These are phyloP conservation scores for Tapirus terrestris DNA, from an alignment of 2,113 vertebrate genomes.

Conservation along the genomic window DNA sequence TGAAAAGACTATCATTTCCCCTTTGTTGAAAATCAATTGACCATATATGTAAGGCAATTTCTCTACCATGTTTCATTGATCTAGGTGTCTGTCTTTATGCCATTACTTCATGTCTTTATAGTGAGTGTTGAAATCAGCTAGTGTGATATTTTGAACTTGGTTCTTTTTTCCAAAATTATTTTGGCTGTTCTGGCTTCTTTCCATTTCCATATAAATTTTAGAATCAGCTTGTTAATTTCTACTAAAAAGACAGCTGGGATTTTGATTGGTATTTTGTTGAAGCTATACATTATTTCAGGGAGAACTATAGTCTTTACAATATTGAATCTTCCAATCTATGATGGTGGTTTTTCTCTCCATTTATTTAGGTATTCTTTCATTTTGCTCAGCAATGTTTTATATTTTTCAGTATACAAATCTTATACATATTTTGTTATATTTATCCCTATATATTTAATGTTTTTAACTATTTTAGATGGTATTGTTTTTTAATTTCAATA, in stretches of 20 bases:
- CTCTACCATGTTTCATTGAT: not conserved
- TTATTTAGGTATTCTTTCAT: not conserved
- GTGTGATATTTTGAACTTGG: not conserved
- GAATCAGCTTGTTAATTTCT: not conserved
- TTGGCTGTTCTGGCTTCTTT: not conserved
- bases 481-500: not conserved
- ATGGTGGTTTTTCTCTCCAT: not conserved
- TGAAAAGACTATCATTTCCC: not conserved
- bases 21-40: not conserved
- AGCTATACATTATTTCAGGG: not conserved
- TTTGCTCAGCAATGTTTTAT: not conserved
- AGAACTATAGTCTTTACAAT: not conserved
- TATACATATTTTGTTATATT: not conserved
- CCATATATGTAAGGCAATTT: not conserved
- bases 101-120: not conserved
- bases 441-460: not conserved
- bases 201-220: not conserved
- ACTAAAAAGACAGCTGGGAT: not conserved
- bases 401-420: not conserved
- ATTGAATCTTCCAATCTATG: not conserved
- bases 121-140: not conserved
- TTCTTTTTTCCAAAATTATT: not conserved
- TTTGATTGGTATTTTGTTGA: not conserved
- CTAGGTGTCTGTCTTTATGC: not conserved
- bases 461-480: not conserved